A percentile compares a stretch with the other conserved stretches of the same genome.
Conservation (phyloP, 1,140 invertebrate genomes). For the Neuroterus valhalla region DNA sequence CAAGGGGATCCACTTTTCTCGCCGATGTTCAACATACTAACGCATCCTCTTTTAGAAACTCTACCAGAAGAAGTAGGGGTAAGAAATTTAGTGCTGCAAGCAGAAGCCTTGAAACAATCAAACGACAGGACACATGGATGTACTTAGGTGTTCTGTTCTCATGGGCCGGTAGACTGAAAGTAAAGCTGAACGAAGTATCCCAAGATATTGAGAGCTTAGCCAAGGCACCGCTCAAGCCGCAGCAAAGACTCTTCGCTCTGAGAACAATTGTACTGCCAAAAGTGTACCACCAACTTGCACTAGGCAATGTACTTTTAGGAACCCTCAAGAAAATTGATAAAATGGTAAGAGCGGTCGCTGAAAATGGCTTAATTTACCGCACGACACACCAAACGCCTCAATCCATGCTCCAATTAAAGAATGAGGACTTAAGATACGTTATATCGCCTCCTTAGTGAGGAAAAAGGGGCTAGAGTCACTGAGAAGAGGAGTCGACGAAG, state of each 20-base stretch:
- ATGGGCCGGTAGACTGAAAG: conserved; percentile 39
- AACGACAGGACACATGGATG: conserved; percentile 51
- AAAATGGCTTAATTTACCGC: conserved; percentile 46
- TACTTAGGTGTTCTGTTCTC: conserved; percentile 61
- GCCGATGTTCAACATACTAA: conserved; percentile 21
- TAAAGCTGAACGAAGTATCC: conserved; percentile 27
- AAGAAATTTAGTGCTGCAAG: conserved; percentile 36
- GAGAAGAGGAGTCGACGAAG: conserved; percentile 6
- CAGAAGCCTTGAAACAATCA: background rate
- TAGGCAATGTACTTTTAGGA: conserved; percentile 35
- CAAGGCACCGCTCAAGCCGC: conserved; percentile 60
- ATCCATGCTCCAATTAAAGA: conserved; percentile 55
- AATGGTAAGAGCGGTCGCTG: conserved; percentile 51
- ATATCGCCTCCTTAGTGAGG: background rate
- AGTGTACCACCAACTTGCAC: conserved; percentile 53
- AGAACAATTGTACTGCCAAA: conserved; percentile 54
- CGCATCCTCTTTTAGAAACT: conserved; percentile 35
- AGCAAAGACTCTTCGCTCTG: conserved; percentile 32
- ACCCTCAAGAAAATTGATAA: conserved; percentile 45
- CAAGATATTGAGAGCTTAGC: conserved; percentile 48
- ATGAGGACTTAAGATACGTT: conserved; percentile 48
- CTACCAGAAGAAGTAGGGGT: conserved; percentile 54
- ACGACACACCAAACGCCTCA: conserved; percentile 48
- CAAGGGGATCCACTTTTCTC: conserved; percentile 31
- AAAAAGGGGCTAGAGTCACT: background rate